Evolutionary conservation across 2,888 invertebrate species (phyloP), one percentile per base, ranked within the genome.

Genomic region (Lasioglossum marginatum): DNA sequence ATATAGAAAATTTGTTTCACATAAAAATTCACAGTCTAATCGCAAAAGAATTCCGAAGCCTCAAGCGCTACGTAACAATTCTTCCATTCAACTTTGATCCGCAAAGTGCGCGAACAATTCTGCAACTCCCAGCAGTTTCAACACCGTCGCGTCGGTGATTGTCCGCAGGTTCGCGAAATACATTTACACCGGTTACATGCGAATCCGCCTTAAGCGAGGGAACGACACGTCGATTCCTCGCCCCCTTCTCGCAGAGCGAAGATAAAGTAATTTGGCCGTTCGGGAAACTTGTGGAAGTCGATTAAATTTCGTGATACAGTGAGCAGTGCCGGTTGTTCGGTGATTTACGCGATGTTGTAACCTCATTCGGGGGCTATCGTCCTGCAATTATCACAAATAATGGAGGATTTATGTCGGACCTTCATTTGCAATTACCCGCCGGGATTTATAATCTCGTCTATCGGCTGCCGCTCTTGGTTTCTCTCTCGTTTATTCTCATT

Each of bases 381-480:
- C 72, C 48, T 75, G 74, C 87, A 84, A 89, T 89, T 89, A 89
- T 90, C 81, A 80, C 76, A 85, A 85, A 85, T 88, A 86, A 90
- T 84, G 77, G 76, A 70, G 81, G 85, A 90, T 90, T 90, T 90
- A 90, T 85, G 85, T 84, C 74, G 74, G 79, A 73, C 81, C 72
- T 90, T 89, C 83, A 79, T 87, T 88, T 84, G 83, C 82, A 76
- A 82, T 85, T 83, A 85, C 57, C 83, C 76, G n/a, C 2, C 40
- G 80, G 82, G 87, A 90, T 90, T 89, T 87, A 87, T 86, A 90
- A 90, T 89, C 83, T 79, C 60, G 76, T 78, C 81, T 84, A 70
- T 90, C 82, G 82, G 31, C 37, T 34, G 31, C 71, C 45, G 60
- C 52, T 6, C 70, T 57, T 37, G 40, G 31, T 73, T 40, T 52